Evolutionary conservation across 2,797 vertebrate species (phyloP).

Genomic region (Micropoecilia bifurca): DNA sequence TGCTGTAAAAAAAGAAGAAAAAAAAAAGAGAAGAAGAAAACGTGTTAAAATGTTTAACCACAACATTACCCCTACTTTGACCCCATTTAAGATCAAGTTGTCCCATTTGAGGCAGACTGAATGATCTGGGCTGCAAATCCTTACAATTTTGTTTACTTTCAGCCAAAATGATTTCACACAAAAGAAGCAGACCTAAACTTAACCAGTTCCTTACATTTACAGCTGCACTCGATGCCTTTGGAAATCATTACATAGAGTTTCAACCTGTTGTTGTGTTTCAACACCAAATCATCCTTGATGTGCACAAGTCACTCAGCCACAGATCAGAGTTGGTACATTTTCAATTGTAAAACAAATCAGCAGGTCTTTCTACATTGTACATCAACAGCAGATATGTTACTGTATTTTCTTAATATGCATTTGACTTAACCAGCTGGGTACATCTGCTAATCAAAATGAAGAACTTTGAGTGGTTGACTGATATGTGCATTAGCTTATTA

Average conservation of each 20-base stretch:
- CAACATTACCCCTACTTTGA: background rate
- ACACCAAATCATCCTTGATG: background rate
- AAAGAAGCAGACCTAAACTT: background rate
- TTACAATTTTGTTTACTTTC: background rate
- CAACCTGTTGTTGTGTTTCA: background rate
- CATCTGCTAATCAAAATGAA: background rate
- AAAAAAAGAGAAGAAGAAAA: background rate
- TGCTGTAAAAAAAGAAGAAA: conserved; percentile 49
- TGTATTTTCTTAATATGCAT: background rate
- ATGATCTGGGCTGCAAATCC: background rate
- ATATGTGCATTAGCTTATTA: background rate
- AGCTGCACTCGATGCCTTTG: background rate
- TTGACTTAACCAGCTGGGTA: background rate
- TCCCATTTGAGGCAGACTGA: background rate
- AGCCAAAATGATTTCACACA: background rate
- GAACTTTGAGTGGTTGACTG: background rate
- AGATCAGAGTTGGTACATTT: background rate
- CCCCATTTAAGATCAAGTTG: background rate
- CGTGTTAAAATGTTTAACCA: background rate
- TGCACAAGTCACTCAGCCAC: background rate
- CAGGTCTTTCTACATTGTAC: background rate
- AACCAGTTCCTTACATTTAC: background rate
- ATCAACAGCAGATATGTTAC: background rate
- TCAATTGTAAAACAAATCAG: background rate
- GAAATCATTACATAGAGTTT: background rate